A percentile compares a stretch with the other conserved stretches of the same genome.
phyloP scores from a whole-genome alignment of 2,888 invertebrate genomes.

The Bibio marci region DNA sequence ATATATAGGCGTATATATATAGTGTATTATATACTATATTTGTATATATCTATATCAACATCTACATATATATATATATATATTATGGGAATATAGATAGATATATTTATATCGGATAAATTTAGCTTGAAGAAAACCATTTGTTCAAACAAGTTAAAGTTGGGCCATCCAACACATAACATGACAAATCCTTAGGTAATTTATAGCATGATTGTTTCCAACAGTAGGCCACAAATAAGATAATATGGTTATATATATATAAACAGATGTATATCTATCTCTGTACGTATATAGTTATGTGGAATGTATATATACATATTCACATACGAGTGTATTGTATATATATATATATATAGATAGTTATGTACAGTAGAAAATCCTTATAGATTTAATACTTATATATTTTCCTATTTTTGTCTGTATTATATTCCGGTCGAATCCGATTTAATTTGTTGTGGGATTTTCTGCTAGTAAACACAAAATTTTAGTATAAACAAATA shows the following conservation, averaged over 20 bases:
- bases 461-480: constrained; percentile 2
- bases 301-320: neutral
- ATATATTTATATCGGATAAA: too few species aligned
- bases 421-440: neutral
- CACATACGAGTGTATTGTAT: too few species aligned
- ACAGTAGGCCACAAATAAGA: constrained; percentile 2
- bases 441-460: constrained; percentile 3
- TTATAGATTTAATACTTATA: too few species aligned
- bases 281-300: neutral
- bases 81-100: too few species aligned
- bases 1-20: too few species aligned
- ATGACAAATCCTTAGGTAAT: constrained; percentile 3
- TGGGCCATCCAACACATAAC: constrained; percentile 2
- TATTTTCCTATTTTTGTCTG: too few species aligned
- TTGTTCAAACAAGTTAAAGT: constrained; percentile 2
- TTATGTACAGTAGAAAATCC: too few species aligned
- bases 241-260: neutral
- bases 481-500: neutral
- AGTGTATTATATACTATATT: too few species aligned
- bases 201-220: constrained; percentile 2
- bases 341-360: too few species aligned
- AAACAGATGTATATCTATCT: neutral
- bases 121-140: neutral
- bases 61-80: too few species aligned
- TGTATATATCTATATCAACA: too few species aligned